A percentile compares a stretch with the other conserved stretches of the same genome.
Evolutionary conservation across 2,797 vertebrate genomes (phyloP).

Genomic region (Lutjanus campechanus): DNA sequence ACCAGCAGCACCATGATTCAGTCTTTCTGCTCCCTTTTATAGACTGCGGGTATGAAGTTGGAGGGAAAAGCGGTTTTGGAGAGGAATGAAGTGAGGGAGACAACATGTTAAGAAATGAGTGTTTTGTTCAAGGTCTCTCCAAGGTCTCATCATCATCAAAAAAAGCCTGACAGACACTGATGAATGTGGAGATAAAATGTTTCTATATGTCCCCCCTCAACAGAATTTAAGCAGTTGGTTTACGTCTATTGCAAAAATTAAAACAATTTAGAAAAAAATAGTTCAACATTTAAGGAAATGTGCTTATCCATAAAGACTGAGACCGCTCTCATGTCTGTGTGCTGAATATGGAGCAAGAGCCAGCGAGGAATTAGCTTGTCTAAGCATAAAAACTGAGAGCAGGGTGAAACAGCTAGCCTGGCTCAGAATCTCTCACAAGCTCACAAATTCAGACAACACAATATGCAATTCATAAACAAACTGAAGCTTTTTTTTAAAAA

Average conservation of each 20-base stretch:
- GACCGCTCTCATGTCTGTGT: no score
- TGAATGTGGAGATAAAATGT: constrained; percentile 11
- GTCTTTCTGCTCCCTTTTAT: constrained; percentile 69
- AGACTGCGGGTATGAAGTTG: constrained; percentile 58
- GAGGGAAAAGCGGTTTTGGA: constrained; percentile 38
- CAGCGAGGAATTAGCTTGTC: neutral
- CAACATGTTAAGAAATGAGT: constrained; percentile 22
- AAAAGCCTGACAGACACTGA: constrained; percentile 30
- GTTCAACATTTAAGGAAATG: no score
- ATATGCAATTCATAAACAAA: neutral
- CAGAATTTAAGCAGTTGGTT: constrained; percentile 8
- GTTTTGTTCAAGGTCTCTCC: constrained; percentile 61
- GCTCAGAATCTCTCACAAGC: neutral
- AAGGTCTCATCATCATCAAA: constrained; percentile 61
- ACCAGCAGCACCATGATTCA: constrained; percentile 68
- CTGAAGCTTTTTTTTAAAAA: neutral
- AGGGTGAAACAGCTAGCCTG: no score
- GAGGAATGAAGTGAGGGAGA: constrained; percentile 49
- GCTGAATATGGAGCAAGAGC: neutral
- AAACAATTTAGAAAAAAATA: neutral
- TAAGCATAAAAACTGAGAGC: neutral
- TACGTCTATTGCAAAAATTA: neutral
- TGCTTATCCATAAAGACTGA: neutral
- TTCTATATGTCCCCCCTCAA: constrained; percentile 19
- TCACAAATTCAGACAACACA: neutral